Conservation (phyloP, 2,797 vertebrate genomes). For the Myiotriccus ornatus region DNA sequence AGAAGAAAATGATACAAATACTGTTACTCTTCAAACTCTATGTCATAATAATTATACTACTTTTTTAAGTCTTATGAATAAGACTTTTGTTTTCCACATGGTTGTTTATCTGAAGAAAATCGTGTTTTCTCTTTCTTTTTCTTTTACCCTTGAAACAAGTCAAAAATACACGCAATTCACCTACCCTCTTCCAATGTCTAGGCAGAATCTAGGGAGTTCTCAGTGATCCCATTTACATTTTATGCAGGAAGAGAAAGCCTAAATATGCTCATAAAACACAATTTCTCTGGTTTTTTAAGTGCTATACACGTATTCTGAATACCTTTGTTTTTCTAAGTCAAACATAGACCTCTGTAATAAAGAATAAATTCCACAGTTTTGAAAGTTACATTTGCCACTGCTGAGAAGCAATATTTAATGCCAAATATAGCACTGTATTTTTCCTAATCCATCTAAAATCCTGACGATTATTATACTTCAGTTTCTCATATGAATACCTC, state of each 20-base stretch:
- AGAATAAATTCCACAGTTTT: neutral
- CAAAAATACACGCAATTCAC: neutral
- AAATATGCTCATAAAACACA: neutral
- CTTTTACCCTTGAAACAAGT: neutral
- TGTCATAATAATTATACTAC: neutral
- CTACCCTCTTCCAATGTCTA: neutral
- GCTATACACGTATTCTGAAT: neutral
- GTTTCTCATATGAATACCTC: neutral
- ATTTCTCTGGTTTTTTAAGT: neutral
- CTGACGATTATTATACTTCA: neutral
- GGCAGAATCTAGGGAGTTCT: neutral
- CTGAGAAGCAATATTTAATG: neutral
- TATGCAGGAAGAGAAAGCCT: neutral
- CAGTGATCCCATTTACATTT: neutral
- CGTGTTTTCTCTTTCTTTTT: neutral
- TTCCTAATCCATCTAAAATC: neutral
- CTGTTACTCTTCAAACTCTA: neutral
- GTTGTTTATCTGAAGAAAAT: neutral
- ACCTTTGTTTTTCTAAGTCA: neutral
- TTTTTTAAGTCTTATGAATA: neutral
- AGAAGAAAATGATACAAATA: neutral
- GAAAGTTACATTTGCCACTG: neutral
- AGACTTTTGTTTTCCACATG: neutral
- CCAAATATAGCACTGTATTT: neutral
- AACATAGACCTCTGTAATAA: neutral